Percentiles rank a stretch among this genome's conserved stretches.
These are phyloP conservation scores for Megalops cyprinoides DNA, from an alignment of 2,797 vertebrate species.

Conservation along the genomic window DNA sequence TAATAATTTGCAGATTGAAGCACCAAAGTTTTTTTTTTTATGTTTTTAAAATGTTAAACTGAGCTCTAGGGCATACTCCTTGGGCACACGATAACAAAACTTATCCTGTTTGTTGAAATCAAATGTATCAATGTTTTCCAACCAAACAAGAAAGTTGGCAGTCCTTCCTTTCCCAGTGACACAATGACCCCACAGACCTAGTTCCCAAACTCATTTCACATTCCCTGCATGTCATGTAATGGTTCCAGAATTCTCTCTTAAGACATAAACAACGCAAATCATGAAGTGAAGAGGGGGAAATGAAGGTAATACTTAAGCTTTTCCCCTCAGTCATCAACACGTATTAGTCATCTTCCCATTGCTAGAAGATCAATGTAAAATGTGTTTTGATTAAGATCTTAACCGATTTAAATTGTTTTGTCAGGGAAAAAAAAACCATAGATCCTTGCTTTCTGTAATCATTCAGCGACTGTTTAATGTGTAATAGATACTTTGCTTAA, in stretches of 20 bases:
- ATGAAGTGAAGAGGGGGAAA: background rate
- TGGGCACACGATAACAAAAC: background rate
- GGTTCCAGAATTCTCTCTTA: background rate
- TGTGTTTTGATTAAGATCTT: no score
- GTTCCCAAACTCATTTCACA: slow-evolving; percentile 3
- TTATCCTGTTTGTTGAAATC: background rate
- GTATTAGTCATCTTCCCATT: no score
- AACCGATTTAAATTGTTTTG: no score
- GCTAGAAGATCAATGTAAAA: no score
- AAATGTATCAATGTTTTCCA: background rate
- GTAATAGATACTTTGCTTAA: no score
- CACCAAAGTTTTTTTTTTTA: background rate
- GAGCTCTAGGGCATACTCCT: background rate
- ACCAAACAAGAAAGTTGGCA: slow-evolving; percentile 11
- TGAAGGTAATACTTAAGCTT: background rate
- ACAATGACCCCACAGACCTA: slow-evolving; percentile 10
- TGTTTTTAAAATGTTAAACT: background rate
- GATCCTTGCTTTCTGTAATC: no score
- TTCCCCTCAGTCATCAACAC: background rate
- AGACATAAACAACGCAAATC: background rate
- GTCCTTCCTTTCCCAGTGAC: slow-evolving; percentile 2
- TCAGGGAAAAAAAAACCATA: no score
- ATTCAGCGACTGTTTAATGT: no score
- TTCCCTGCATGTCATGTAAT: background rate
- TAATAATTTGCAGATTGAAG: background rate